Evolutionary conservation across 53 echinoderm and acorn worm species (phyloP).

Genomic region (Holothuria scabra): DNA sequence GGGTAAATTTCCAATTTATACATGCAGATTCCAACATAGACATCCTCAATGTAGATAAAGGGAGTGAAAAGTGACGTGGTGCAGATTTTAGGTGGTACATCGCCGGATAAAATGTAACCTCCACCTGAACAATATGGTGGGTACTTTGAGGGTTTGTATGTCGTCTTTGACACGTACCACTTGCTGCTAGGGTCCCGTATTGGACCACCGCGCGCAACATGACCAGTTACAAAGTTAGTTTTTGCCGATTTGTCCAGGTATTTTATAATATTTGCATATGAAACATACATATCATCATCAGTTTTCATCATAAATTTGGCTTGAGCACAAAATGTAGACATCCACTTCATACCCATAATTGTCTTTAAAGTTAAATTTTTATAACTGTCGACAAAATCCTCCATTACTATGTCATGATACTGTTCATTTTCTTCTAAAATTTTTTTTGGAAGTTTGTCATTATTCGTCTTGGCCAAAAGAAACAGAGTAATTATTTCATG

Average conservation of each 20-base stretch:
- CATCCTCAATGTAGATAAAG: constrained; percentile 86
- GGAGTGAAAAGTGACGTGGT: constrained; percentile 62
- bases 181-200: constrained; percentile 88
- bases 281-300: no score
- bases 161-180: constrained; percentile 87
- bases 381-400: constrained; percentile 83
- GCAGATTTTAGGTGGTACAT: constrained; percentile 64
- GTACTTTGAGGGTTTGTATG: constrained; percentile 71
- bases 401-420: no score
- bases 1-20: constrained; percentile 67
- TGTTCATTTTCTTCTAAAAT: no score
- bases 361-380: constrained; percentile 89
- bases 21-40: constrained; percentile 71
- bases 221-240: constrained; percentile 62
- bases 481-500: no score
- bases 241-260: constrained; percentile 51
- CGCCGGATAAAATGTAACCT: constrained; percentile 82
- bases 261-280: constrained; percentile 71
- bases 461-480: no score
- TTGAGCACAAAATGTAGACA: no score
- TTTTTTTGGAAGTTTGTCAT: no score
- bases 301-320: no score
- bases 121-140: constrained; percentile 89
- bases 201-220: constrained; percentile 75
- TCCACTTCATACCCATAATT: no score